A percentile compares a stretch with the other conserved stretches of the same genome.
Conservation (phyloP, 2,797 vertebrate species). For the Sebastes ruberrimus region DNA sequence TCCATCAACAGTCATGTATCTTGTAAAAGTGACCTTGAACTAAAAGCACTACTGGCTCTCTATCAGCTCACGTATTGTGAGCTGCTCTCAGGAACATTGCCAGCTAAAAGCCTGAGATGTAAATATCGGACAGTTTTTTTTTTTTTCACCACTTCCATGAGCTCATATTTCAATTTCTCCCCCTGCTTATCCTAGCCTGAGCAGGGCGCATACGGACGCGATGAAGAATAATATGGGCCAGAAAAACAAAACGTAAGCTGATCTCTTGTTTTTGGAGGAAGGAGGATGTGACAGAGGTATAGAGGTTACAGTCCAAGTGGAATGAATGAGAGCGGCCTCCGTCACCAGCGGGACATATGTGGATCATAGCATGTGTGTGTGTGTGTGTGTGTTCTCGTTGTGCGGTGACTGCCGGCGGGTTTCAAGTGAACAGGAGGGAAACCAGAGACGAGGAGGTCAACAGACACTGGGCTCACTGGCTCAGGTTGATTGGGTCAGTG, state of each 20-base stretch:
- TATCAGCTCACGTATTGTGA: not conserved
- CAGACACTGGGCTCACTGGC: conserved; percentile 48
- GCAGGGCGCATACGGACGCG: not conserved
- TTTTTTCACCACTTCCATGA: not conserved
- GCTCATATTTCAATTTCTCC: conserved; percentile 6
- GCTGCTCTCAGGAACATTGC: not conserved
- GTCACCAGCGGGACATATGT: conserved; percentile 15
- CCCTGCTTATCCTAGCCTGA: not conserved
- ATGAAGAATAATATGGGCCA: not conserved
- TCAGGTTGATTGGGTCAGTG: conserved; percentile 72
- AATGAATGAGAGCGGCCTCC: conserved; percentile 43
- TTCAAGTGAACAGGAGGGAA: conserved; percentile 72
- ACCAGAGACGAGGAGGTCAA: conserved; percentile 70
- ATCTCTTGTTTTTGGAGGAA: conserved; percentile 65
- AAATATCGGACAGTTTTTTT: conserved; percentile 13
- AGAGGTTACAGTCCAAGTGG: conserved; percentile 33
- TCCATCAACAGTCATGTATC: conserved; percentile 7
- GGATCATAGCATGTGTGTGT: conserved; percentile 31
- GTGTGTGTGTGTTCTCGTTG: conserved; percentile 4
- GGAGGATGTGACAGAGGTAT: conserved; percentile 50
- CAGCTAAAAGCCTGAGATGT: not conserved
- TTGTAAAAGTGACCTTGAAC: conserved; percentile 19
- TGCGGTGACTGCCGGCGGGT: conserved; percentile 57
- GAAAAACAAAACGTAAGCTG: conserved; percentile 50
- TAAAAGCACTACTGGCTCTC: not conserved